Base-by-base conservation (phyloP, 2,113 vertebrate genomes). In the Anhinga rufa region DNA sequence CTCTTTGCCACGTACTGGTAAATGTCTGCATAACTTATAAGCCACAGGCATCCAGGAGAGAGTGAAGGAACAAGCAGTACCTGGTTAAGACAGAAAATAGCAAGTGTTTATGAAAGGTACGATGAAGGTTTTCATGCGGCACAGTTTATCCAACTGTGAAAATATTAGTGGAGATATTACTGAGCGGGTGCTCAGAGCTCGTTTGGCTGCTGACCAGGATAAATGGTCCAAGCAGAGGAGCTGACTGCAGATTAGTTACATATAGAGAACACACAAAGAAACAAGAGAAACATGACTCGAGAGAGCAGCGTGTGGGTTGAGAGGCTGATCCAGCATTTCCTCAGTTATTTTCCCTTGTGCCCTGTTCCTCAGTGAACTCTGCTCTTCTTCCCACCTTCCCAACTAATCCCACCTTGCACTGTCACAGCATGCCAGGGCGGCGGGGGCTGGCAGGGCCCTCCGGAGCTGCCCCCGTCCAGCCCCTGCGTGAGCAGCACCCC, bases 111-210 rank as follows among this genome's bases (percentile, higher is more conserved):
- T 91, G 86, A 92, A 93, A 95, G 79, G 62, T 92, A 93, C 2
- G 89, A 38, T 91, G 85, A 86, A 60, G 74, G 78, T 88, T 95
- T 97, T 97, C 92, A 76, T 93, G 88, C n/a, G 4, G 82, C 82
- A 77, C 61, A 84, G 75, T 97, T 97, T 96, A 97, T 97, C 58
- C 92, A 97, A 97, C 96, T 97, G 92, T 81, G 92, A 97, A 97
- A 98, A 97, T 92, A 97, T 94, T 96, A 69, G 82, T 48, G 12
- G 77, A 90, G 94, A 55, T 96, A 94, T 83, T 93, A 96, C 51
- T 80, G 95, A 96, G 84, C 13, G 42, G 36, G 36, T 66, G 62
- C 96, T 97, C 49, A 49, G 84, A 92, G 64, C 70, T 84, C 46
- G 82, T 25, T 75, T 97, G 93, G 64, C 91, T 1, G 40, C 78